These are phyloP conservation scores for Meliscaeva auricollis DNA, from an alignment of 2,888 invertebrate genomes.

Conservation along the genomic window DNA sequence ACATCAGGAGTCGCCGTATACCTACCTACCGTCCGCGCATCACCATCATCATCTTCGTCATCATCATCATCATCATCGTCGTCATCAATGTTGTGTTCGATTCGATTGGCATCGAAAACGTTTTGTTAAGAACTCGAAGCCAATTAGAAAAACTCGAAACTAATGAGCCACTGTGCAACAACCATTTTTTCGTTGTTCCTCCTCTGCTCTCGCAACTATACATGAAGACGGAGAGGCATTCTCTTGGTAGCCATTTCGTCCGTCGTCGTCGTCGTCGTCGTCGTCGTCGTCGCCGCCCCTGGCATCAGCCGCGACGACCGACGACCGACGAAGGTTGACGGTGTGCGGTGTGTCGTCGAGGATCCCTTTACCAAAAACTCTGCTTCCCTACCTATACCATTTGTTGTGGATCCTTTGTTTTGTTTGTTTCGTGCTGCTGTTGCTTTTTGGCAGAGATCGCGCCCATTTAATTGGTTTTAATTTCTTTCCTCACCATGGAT, in stretches of 20 bases:
- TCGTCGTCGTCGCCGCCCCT: too few species aligned
- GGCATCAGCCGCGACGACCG: too few species aligned
- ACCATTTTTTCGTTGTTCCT: conserved; percentile 77
- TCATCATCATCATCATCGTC: conserved; percentile 66
- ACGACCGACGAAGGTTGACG: too few species aligned
- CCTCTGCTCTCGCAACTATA: conserved; percentile 18
- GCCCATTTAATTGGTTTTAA: conserved; percentile 80
- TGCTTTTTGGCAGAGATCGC: conserved; percentile 77
- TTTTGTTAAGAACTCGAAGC: conserved; percentile 79
- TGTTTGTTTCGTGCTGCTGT: conserved; percentile 29
- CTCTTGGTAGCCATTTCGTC: too few species aligned
- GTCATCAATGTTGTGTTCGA: conserved; percentile 76
- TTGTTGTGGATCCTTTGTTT: conserved; percentile 49
- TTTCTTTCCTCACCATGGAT: conserved; percentile 77
- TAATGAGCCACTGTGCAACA: conserved; percentile 79
- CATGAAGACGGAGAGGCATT: conserved; percentile 8
- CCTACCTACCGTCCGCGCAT: conserved; percentile 9
- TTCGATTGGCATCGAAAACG: conserved; percentile 78
- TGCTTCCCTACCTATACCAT: not conserved
- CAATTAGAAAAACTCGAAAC: conserved; percentile 80
- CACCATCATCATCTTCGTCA: conserved; percentile 45
- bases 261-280: too few species aligned
- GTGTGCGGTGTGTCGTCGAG: conserved; percentile 8
- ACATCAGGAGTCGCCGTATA: not conserved
- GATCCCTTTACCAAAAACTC: conserved; percentile 36